Conservation (phyloP, 1,140 invertebrate genomes). For the Drosophila gunungcola region DNA sequence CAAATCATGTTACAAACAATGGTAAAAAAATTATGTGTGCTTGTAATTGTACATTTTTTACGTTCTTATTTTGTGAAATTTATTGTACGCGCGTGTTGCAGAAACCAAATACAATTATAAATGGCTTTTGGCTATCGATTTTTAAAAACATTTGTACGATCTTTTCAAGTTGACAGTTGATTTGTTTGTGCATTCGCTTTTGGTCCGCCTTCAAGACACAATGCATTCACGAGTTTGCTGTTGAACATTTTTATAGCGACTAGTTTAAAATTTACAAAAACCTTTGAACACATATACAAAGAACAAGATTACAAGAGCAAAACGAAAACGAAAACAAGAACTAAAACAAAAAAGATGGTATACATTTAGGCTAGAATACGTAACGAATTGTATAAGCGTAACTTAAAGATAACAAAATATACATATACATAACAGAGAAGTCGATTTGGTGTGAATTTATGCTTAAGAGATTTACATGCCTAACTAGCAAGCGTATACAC, state of each 20-base stretch:
- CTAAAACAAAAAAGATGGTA: slow-evolving; percentile 57
- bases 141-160: slow-evolving; percentile 58
- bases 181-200: slow-evolving; percentile 61
- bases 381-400: slow-evolving; percentile 79
- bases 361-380: slow-evolving; percentile 81
- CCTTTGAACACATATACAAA: slow-evolving; percentile 39
- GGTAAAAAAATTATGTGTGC: slow-evolving; percentile 58
- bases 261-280: slow-evolving; percentile 76
- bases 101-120: slow-evolving; percentile 19
- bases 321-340: slow-evolving; percentile 35
- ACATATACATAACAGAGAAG: slow-evolving; percentile 50
- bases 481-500: slow-evolving; percentile 17
- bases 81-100: slow-evolving; percentile 45
- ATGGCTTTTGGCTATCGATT: slow-evolving; percentile 54
- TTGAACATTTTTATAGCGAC: slow-evolving; percentile 66
- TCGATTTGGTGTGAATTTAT: slow-evolving; percentile 28
- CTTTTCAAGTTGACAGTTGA: slow-evolving; percentile 44
- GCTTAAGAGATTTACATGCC: slow-evolving; percentile 50
- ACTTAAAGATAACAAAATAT: slow-evolving; percentile 81
- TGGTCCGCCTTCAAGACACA: slow-evolving; percentile 56
- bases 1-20: slow-evolving; percentile 29
- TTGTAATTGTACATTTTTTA: slow-evolving; percentile 73
- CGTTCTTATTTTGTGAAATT: slow-evolving; percentile 44
- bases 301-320: slow-evolving; percentile 34
- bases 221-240: slow-evolving; percentile 68